These are phyloP conservation scores for Dromas ardeola DNA, from an alignment of 2,113 vertebrate species.

Conservation along the genomic window DNA sequence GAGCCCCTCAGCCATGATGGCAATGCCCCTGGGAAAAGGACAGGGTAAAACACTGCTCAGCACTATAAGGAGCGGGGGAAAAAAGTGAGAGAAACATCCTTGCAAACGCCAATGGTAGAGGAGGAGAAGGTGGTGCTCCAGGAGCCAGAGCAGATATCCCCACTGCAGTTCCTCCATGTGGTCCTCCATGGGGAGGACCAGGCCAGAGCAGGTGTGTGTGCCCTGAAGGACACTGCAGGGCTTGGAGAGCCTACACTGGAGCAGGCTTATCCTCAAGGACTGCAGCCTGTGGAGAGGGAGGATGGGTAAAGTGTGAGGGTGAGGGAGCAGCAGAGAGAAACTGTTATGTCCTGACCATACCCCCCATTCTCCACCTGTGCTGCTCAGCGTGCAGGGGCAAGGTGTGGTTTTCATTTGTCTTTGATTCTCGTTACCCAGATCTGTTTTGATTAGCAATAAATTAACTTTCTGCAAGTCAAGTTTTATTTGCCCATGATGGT, in stretches of 20 bases:
- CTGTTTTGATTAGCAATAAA: neutral
- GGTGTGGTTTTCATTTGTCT: neutral
- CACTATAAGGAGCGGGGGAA: neutral
- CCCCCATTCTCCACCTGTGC: accelerated
- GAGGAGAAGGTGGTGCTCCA: neutral
- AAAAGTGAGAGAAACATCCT: neutral
- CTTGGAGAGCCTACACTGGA: accelerated
- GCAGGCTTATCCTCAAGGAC: neutral
- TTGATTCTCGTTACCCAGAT: neutral
- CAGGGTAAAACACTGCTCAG: neutral
- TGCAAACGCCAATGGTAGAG: neutral
- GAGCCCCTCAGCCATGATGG: neutral
- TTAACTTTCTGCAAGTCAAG: neutral
- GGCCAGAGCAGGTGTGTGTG: neutral
- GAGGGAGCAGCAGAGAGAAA: neutral
- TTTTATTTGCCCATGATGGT: neutral
- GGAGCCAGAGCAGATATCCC: neutral
- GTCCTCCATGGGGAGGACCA: neutral
- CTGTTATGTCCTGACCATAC: neutral
- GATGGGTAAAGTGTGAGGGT: neutral
- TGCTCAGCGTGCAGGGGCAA: accelerated
- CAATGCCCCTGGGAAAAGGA: neutral
- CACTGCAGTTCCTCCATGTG: too few species aligned
- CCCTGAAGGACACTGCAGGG: neutral
- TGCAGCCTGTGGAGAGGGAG: neutral